Conservation (phyloP, 2,797 vertebrate species). For the Benthosema pterotum region DNA sequence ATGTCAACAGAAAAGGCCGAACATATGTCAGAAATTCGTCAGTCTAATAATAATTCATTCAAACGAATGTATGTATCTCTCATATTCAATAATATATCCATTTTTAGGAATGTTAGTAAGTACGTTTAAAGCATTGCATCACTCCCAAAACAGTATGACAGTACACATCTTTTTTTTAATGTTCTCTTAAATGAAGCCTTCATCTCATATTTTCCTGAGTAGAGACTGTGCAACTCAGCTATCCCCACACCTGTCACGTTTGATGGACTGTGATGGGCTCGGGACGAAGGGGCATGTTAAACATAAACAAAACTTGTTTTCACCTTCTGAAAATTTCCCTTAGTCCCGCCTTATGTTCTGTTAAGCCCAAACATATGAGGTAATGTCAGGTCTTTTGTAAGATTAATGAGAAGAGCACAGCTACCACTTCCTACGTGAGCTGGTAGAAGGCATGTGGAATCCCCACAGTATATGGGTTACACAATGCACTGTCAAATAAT, state of each 20-base stretch:
- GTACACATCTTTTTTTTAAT: constrained; percentile 13
- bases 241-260: constrained; percentile 28
- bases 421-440: constrained; percentile 55
- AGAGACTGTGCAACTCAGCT: constrained; percentile 15
- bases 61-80: too few relatives aligned
- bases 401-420: constrained; percentile 71
- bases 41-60: too few relatives aligned
- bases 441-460: constrained; percentile 62
- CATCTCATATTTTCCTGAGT: background rate
- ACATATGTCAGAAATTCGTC: too few relatives aligned
- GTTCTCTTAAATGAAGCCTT: too few relatives aligned
- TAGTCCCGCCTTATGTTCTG: constrained; percentile 26
- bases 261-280: constrained; percentile 41
- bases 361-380: constrained; percentile 52
- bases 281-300: constrained; percentile 58
- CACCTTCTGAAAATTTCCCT: background rate
- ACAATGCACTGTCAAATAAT: constrained; percentile 76
- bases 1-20: too few relatives aligned
- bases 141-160: constrained; percentile 17
- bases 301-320: constrained; percentile 57
- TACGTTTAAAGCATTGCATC: constrained; percentile 14
- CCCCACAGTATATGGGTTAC: constrained; percentile 72
- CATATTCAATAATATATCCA: too few relatives aligned
- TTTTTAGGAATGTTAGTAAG: too few relatives aligned
- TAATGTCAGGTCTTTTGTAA: constrained; percentile 60